Conservation (phyloP, 2,888 invertebrate genomes). For the Himalopsyche japonica region DNA sequence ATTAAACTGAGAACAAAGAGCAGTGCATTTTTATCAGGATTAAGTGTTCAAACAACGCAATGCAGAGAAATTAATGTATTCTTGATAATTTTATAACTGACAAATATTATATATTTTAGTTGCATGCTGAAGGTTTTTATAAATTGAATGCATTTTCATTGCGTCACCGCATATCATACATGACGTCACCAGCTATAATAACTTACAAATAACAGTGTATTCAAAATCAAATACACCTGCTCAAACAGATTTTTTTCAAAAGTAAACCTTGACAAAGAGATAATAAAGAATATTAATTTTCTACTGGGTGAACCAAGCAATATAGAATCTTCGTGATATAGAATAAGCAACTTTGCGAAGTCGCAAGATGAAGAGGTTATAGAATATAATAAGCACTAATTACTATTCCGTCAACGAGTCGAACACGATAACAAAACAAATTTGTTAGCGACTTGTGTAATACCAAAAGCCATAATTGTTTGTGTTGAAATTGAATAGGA, state of each 20-base stretch:
- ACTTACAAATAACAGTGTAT: not conserved
- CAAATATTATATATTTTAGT: no score
- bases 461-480: no score
- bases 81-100: no score
- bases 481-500: no score
- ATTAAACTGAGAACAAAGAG: no score
- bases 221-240: not conserved
- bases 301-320: not conserved
- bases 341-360: no score
- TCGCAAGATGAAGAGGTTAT: not conserved
- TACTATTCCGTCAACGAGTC: not conserved
- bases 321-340: no score
- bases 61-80: no score
- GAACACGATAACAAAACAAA: slow-evolving; percentile 20
- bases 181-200: not conserved
- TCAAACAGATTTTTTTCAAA: not conserved
- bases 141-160: not conserved
- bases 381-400: not conserved
- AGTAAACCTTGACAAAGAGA: not conserved
- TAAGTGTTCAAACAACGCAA: no score
- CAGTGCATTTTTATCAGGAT: no score
- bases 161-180: not conserved
- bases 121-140: no score
- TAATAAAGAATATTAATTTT: not conserved
- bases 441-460: slow-evolving; percentile 16